Base-by-base conservation (phyloP, 2,888 invertebrate genomes). In the Macaria notata region DNA sequence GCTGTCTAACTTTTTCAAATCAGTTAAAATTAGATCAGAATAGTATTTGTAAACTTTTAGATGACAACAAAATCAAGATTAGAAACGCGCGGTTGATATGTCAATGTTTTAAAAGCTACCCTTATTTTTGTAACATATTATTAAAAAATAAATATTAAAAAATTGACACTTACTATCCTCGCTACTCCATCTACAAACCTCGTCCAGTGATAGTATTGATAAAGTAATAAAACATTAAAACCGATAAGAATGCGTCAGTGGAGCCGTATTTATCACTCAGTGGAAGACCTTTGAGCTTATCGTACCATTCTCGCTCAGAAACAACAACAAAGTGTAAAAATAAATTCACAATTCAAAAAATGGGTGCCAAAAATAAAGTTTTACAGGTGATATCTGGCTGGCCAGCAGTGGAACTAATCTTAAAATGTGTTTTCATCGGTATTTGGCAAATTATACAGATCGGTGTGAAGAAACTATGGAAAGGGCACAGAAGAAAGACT, bases 381-480 rank as follows among this genome's bases (percentile, higher is more conserved):
- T 71, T 91, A 39, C 70, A 84, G 72, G 66, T 79, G n/a, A 78
- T 89, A 0, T 74, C 82, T 0, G 90, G 91, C 0, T 86, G 88
- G 86, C 75, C 78, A 31, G 87, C 90, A 0, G 79, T 88, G 8
- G 84, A 86, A 55, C 70, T 89, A 57, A 70, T 88, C 29, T 44
- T 86, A 0, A 80, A 82, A 62, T 86, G 86, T 65, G 56, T 86
- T 36, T 76, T 86, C 54, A 44, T 88, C 8, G 90, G 91, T 3
- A 63, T 86, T 36, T 89, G 86, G 85, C 89, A 91, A 64, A 67
- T 88, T 19, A 36, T 85, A 4, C 78, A 83, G 57, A 81, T 89
- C 9, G 68, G 72, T 31, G 78, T 84, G 41, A 82, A 83, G 66
- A 81, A 80, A 56, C 72, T 90, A 49, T 90, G 90, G 90, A 89